A percentile compares a stretch with the other conserved stretches of the same genome.
phyloP scores from a whole-genome alignment of 2,888 invertebrate species.

The Thymelicus sylvestris region DNA sequence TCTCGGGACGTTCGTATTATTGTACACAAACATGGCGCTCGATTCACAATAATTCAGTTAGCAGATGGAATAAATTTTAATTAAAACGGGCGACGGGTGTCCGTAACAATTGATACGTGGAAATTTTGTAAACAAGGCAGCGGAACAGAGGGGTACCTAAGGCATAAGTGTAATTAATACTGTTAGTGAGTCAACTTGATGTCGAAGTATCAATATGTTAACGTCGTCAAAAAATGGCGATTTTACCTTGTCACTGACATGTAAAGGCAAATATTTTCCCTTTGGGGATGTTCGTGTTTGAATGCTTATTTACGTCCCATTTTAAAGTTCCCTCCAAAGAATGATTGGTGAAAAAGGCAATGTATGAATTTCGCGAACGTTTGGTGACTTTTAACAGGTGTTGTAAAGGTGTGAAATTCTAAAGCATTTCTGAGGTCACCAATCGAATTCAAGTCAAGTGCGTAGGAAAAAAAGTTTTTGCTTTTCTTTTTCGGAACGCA shows the following conservation, averaged over 20 bases:
- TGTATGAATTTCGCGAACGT: too few species aligned
- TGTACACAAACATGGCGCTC: conserved; percentile 29
- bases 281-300: too few species aligned
- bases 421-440: too few species aligned
- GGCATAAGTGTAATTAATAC: conserved; percentile 10
- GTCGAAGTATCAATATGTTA: background rate
- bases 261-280: background rate
- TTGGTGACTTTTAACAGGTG: too few species aligned
- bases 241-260: background rate
- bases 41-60: conserved; percentile 34
- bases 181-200: conserved; percentile 8
- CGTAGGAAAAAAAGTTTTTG: too few species aligned
- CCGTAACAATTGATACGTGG: conserved; percentile 27
- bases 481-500: too few species aligned
- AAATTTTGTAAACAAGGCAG: conserved; percentile 23
- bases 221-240: background rate
- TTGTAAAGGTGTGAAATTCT: too few species aligned
- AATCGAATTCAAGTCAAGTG: too few species aligned
- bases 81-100: conserved; percentile 27
- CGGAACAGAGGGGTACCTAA: background rate
- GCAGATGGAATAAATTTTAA: conserved; percentile 34
- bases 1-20: conserved; percentile 1
- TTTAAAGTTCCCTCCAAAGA: too few species aligned
- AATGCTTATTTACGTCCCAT: too few species aligned
- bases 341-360: too few species aligned